Conservation (phyloP, 2,888 invertebrate genomes). For the Drosophila vallismaia region DNA sequence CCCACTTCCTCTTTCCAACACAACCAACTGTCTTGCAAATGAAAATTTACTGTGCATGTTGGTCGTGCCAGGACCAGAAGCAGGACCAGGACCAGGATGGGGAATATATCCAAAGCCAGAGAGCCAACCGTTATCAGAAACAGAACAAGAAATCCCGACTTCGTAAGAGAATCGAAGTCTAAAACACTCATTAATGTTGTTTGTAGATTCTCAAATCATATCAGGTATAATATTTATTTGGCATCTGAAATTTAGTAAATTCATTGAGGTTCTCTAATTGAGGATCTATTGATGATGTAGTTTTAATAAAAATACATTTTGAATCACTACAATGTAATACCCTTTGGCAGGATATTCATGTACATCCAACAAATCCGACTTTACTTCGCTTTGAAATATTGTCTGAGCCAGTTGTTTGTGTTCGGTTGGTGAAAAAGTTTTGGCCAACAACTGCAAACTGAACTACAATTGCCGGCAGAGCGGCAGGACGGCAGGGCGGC, state of each 20-base stretch:
- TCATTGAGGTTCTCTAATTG: too few relatives aligned
- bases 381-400: slow-evolving; percentile 40
- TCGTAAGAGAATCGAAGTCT: not conserved
- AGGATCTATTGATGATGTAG: too few relatives aligned
- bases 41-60: slow-evolving; percentile 77
- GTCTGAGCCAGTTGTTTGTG: slow-evolving; percentile 47
- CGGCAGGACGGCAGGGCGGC: slow-evolving; percentile 13
- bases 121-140: slow-evolving; percentile 20
- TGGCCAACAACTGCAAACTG: slow-evolving; percentile 31
- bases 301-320: not conserved
- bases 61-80: slow-evolving; percentile 65
- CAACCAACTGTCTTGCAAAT: slow-evolving; percentile 63
- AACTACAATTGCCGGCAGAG: slow-evolving; percentile 47
- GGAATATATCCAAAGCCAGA: slow-evolving; percentile 37
- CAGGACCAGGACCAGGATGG: slow-evolving; percentile 5
- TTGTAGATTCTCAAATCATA: too few relatives aligned
- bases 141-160: slow-evolving; percentile 9
- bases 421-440: slow-evolving; percentile 41
- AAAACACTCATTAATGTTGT: slow-evolving; percentile 3
- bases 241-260: too few relatives aligned
- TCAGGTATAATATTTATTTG: too few relatives aligned
- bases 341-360: not conserved
- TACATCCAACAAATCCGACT: slow-evolving; percentile 3
- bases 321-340: not conserved
- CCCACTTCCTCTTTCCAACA: slow-evolving; percentile 24